These are phyloP conservation scores for Malurus splendens DNA, from an alignment of 2,797 vertebrate species.

Conservation along the genomic window DNA sequence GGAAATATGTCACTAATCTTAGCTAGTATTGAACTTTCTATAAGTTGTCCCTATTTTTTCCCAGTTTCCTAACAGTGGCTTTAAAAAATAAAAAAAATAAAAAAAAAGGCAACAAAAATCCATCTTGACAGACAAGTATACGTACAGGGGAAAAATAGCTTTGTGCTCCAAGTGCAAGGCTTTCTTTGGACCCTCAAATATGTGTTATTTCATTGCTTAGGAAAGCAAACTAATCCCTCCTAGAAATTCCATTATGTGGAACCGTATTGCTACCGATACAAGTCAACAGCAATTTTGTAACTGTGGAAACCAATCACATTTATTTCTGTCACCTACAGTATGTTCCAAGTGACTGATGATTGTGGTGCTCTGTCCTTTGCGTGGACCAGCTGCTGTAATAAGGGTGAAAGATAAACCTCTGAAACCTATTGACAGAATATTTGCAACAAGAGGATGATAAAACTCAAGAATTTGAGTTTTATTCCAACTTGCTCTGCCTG, in stretches of 20 bases:
- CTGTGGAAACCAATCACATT: conserved; percentile 15
- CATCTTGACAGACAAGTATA: background rate
- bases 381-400: background rate
- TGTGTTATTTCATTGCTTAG: conserved; percentile 2
- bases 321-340: background rate
- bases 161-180: background rate
- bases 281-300: conserved; percentile 21
- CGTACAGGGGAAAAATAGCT: background rate
- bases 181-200: background rate
- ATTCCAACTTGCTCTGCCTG: background rate
- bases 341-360: conserved; percentile 10
- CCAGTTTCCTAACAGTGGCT: background rate
- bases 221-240: conserved; percentile 15
- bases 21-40: rapidly evolving
- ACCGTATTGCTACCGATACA: background rate
- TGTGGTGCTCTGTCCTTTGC: background rate
- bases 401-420: background rate
- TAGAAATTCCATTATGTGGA: conserved; percentile 12
- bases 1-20: background rate
- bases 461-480: background rate
- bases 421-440: background rate
- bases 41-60: background rate
- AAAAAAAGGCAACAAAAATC: background rate
- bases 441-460: background rate
- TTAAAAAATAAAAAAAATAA: background rate